Evolutionary conservation across 2,797 vertebrate species (phyloP).

Genomic region (Typhlichthys eigenmanni): DNA sequence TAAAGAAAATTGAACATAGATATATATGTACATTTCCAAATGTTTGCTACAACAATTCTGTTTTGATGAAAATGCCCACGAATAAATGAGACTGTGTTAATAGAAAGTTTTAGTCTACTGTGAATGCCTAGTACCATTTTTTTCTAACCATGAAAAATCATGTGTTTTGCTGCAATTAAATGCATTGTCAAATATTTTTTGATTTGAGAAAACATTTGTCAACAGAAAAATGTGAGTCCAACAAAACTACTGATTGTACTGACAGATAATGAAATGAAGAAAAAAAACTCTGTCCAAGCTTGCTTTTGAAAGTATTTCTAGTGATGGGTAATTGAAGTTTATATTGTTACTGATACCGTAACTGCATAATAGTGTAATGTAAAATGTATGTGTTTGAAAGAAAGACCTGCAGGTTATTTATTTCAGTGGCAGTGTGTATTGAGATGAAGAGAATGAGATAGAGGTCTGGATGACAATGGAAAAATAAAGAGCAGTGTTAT

Average conservation of each 20-base stretch:
- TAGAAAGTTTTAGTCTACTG: conserved; percentile 44
- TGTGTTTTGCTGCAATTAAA: conserved; percentile 27
- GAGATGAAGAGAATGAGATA: conserved; percentile 15
- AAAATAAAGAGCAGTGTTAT: conserved; percentile 57
- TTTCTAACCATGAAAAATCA: conserved; percentile 27
- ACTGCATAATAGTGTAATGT: conserved; percentile 35
- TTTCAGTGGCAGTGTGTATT: conserved; percentile 14
- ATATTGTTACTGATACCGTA: conserved; percentile 62
- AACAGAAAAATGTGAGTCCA: conserved; percentile 15
- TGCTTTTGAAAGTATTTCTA: conserved; percentile 36
- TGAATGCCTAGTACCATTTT: conserved; percentile 43
- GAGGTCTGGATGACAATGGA: conserved; percentile 44
- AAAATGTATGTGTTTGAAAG: conserved; percentile 21
- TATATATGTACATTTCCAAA: conserved; percentile 6
- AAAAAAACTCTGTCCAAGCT: conserved; percentile 40
- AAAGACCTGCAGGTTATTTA: conserved; percentile 5
- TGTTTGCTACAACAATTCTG: conserved; percentile 25
- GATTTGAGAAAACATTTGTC: conserved; percentile 42
- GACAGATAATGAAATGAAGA: not conserved
- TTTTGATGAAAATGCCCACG: conserved; percentile 5
- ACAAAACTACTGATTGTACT: conserved; percentile 30
- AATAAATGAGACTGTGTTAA: conserved; percentile 21
- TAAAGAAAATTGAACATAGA: not conserved
- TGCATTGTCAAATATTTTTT: conserved; percentile 37
- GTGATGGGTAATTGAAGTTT: conserved; percentile 35